Conservation (phyloP, 1,140 invertebrate genomes). For the Cylas formicarius region DNA sequence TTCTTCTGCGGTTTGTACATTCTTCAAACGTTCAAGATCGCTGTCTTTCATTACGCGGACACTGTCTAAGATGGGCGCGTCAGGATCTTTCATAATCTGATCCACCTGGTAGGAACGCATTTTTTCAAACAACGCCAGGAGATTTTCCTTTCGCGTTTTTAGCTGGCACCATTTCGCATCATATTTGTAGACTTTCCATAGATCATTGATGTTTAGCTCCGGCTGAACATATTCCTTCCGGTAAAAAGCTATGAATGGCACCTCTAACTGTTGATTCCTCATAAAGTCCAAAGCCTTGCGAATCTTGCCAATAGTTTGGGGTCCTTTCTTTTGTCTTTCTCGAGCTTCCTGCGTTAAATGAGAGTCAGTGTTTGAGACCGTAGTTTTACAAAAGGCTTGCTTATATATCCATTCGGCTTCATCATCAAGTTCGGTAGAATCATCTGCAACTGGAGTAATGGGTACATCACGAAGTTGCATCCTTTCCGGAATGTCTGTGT, state of each 20-base stretch:
- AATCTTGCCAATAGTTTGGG: conserved; percentile 77
- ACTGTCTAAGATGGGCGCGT: conserved; percentile 75
- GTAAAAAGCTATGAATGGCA: conserved; percentile 98
- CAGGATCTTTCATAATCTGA: conserved; percentile 72
- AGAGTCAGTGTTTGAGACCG: conserved; percentile 69
- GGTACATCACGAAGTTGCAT: conserved; percentile 89
- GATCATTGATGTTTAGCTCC: conserved; percentile 88
- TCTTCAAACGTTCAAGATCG: conserved; percentile 75
- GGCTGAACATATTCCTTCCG: conserved; percentile 96
- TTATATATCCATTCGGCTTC: conserved; percentile 98
- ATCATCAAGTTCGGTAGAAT: conserved; percentile 81
- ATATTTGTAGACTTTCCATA: conserved; percentile 95
- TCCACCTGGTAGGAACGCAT: conserved; percentile 90
- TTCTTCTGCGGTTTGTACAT: conserved; percentile 83
- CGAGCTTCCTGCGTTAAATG: conserved; percentile 47
- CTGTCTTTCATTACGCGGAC: conserved; percentile 77
- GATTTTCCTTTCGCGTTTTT: conserved; percentile 75
- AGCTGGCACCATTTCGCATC: conserved; percentile 97
- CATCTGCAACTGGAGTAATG: conserved; percentile 71
- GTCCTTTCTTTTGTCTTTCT: conserved; percentile 50
- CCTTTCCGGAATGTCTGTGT: conserved; percentile 82
- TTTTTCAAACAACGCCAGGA: conserved; percentile 78
- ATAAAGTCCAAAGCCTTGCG: conserved; percentile 93
- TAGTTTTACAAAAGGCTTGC: conserved; percentile 79
- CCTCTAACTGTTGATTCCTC: conserved; percentile 89